Evolutionary conservation across 2,797 vertebrate genomes (phyloP).

Genomic region (Euthynnus affinis): DNA sequence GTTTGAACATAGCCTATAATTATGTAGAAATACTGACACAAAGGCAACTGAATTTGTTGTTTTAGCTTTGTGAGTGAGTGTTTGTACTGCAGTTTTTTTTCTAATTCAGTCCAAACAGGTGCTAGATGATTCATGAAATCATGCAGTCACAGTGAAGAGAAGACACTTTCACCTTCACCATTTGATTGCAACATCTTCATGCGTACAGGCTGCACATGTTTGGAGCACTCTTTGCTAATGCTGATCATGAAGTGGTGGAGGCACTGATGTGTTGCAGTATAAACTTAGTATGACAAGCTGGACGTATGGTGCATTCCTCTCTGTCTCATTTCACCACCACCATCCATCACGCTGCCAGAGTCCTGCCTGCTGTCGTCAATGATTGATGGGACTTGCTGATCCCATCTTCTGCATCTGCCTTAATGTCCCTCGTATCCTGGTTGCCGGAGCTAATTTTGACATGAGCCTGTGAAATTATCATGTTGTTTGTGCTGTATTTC

Average conservation of each 20-base stretch:
- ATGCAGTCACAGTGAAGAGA: conserved; percentile 20
- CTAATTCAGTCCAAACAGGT: conserved; percentile 23
- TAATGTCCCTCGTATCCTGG: conserved; percentile 63
- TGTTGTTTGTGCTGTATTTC: conserved; percentile 32
- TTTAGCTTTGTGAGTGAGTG: conserved; percentile 12
- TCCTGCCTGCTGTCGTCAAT: conserved; percentile 68
- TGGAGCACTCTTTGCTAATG: conserved; percentile 5
- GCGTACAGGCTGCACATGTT: background rate
- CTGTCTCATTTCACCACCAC: conserved; percentile 72
- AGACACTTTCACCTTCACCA: conserved; percentile 25
- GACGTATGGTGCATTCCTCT: conserved; percentile 70
- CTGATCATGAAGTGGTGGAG: conserved; percentile 55
- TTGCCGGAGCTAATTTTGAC: conserved; percentile 71
- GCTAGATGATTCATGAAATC: conserved; percentile 42
- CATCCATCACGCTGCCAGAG: conserved; percentile 79
- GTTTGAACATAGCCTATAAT: background rate
- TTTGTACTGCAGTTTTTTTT: background rate
- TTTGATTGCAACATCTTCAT: conserved; percentile 30
- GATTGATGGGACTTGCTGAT: conserved; percentile 78
- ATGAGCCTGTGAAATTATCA: conserved; percentile 49
- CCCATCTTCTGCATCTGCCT: conserved; percentile 55
- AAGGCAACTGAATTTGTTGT: background rate
- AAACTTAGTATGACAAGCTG: conserved; percentile 68
- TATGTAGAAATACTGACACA: background rate
- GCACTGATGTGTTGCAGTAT: conserved; percentile 63